Base-by-base conservation (phyloP, 2,888 invertebrate genomes). In the Drosophila austrosaltans region DNA sequence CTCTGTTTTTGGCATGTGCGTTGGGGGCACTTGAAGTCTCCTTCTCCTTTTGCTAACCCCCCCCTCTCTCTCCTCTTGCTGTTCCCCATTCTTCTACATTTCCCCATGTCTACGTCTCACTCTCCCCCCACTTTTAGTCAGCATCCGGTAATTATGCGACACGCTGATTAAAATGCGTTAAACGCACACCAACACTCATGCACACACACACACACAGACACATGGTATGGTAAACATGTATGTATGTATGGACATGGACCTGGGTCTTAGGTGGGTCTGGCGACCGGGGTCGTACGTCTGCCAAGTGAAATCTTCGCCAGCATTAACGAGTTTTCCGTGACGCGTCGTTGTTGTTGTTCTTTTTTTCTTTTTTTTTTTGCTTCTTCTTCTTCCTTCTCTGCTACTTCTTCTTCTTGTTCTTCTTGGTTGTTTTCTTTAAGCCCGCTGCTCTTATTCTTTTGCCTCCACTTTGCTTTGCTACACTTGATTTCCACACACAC, bases 61-160 rank as follows among this genome's bases (percentile, higher is more conserved):
- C 71, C 70, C 40, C 22, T 10, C 25, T 1, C 10, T 12, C 32
- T 10, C 16, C 16, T 16, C 1, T 16, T 16, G 16, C 16, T 16
- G 16, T 16, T 2, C 6, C 39, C 53, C 71, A 42, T 16, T 2
- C 36, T 36, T 36, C 36, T 7, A 36, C 4, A 36, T 36, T 36
- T 36, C 36, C 36, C 36, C 25, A 42, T 2, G 44, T 53, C 20
- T 56, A 40, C 57, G 39, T 36, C 30, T 22, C 20, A 66, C 65
- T 25, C 16, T 63, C 57, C 39, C 53, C 69, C 53, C 69, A 42
- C 70, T 42, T 60, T 59, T 22, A 20, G 42, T 60, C 61, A 85
- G 91, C 91, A 91, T 91, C 91, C 91, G 91, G 91, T 91, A 91
- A 91, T 91, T 91, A 91, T 90, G 90, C 91, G 91, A 91, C 91